These are phyloP conservation scores for Phalacrocorax brasilianus DNA, from an alignment of 2,113 vertebrate genomes.

Conservation along the genomic window DNA sequence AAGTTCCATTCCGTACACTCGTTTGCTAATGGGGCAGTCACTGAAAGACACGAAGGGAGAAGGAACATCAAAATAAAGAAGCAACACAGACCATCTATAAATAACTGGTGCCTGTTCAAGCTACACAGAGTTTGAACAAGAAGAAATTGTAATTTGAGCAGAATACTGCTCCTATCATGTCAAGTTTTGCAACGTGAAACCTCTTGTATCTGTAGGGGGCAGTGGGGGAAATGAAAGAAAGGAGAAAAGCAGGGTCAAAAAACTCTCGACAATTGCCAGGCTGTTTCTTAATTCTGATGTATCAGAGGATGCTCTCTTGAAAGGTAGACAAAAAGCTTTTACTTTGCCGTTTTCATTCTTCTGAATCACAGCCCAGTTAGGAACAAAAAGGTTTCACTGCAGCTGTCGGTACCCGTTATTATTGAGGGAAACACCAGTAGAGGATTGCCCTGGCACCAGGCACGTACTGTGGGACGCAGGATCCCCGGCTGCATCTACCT, in stretches of 20 bases:
- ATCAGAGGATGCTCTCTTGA: neutral
- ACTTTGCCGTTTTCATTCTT: neutral
- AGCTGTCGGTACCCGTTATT: neutral
- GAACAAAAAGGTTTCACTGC: neutral
- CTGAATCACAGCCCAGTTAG: neutral
- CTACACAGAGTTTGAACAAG: neutral
- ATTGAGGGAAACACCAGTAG: neutral
- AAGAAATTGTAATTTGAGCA: neutral
- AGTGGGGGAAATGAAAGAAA: too few relatives aligned
- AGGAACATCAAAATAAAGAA: neutral
- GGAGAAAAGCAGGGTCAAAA: neutral
- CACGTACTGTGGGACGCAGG: neutral
- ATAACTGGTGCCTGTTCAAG: neutral
- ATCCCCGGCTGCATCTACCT: accelerated
- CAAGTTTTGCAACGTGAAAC: neutral
- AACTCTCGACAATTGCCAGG: neutral
- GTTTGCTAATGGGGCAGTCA: neutral
- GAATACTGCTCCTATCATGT: neutral
- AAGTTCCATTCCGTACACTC: neutral
- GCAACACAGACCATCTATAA: neutral
- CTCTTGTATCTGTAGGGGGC: neutral
- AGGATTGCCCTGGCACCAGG: neutral
- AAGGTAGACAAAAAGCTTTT: neutral
- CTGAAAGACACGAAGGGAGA: neutral
- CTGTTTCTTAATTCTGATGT: neutral